phyloP scores from a whole-genome alignment of 2,113 vertebrate species.

The Sapajus apella region DNA sequence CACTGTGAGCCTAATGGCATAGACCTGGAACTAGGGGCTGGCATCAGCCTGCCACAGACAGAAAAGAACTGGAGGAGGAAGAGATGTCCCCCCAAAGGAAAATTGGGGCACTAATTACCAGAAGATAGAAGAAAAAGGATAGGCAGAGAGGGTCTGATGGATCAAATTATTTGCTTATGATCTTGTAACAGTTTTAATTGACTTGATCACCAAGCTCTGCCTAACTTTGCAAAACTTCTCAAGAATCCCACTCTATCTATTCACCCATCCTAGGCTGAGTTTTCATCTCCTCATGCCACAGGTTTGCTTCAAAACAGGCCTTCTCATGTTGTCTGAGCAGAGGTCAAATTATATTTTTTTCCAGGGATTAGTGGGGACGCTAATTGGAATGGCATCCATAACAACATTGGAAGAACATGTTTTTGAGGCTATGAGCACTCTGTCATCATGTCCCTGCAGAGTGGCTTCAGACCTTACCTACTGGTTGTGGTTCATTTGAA shows the following conservation, averaged over 20 bases:
- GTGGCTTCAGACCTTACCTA: not conserved
- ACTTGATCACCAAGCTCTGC: not conserved
- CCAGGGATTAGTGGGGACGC: not conserved
- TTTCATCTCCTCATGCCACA: not conserved
- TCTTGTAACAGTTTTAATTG: not conserved
- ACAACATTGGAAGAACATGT: not conserved
- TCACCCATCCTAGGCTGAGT: not conserved
- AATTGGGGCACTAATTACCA: not conserved
- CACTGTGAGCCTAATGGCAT: not conserved
- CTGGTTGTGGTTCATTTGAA: not conserved
- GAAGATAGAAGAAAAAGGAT: not conserved
- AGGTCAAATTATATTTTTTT: not conserved
- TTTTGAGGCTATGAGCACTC: not conserved
- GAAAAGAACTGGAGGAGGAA: not conserved
- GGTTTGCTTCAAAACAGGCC: not conserved
- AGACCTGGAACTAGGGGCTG: not conserved
- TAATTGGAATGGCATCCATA: not conserved
- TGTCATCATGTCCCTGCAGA: not conserved
- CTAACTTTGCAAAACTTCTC: not conserved
- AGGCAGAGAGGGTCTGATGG: not conserved
- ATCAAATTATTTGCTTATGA: not conserved
- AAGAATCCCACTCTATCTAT: not conserved
- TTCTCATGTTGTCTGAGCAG: not conserved
- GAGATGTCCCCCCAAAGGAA: not conserved
- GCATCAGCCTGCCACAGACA: not conserved